Evolutionary conservation across 2,888 invertebrate genomes (phyloP).

Genomic region (Beris chalybata): DNA sequence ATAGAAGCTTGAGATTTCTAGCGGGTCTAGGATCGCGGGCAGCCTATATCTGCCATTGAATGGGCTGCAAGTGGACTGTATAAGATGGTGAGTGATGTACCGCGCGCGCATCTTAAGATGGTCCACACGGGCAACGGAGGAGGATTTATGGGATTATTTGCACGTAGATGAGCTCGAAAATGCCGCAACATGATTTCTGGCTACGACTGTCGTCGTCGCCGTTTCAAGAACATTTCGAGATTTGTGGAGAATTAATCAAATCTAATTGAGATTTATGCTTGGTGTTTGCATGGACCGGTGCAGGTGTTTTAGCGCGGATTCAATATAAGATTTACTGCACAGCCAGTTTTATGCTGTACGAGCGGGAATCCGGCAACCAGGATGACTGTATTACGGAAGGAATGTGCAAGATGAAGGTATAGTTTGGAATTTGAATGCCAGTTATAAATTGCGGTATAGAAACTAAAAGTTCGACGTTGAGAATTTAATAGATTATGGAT

Average conservation of each 20-base stretch:
- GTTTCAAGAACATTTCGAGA: conserved; percentile 29
- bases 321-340: conserved; percentile 27
- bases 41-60: too few relatives aligned
- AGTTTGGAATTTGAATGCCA: too few relatives aligned
- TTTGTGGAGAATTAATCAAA: conserved; percentile 37
- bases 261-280: conserved; percentile 38
- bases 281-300: conserved; percentile 30
- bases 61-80: too few relatives aligned
- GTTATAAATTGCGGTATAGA: too few relatives aligned
- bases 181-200: conserved; percentile 38
- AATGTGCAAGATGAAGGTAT: too few relatives aligned
- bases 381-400: too few relatives aligned
- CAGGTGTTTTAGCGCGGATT: conserved; percentile 30
- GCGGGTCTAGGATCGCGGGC: too few relatives aligned
- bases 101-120: conserved; percentile 18
- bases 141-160: conserved; percentile 39
- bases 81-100: too few relatives aligned
- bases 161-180: conserved; percentile 38
- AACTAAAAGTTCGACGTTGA: too few relatives aligned
- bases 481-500: too few relatives aligned
- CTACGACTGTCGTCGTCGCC: conserved; percentile 24
- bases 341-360: conserved; percentile 14
- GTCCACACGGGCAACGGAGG: conserved; percentile 31
- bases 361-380: conserved; percentile 10
- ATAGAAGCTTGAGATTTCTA: too few relatives aligned